Evolutionary conservation across 1,140 invertebrate species (phyloP), one percentile per base, ranked within the genome.

Genomic region (Drosophila bifasciata): DNA sequence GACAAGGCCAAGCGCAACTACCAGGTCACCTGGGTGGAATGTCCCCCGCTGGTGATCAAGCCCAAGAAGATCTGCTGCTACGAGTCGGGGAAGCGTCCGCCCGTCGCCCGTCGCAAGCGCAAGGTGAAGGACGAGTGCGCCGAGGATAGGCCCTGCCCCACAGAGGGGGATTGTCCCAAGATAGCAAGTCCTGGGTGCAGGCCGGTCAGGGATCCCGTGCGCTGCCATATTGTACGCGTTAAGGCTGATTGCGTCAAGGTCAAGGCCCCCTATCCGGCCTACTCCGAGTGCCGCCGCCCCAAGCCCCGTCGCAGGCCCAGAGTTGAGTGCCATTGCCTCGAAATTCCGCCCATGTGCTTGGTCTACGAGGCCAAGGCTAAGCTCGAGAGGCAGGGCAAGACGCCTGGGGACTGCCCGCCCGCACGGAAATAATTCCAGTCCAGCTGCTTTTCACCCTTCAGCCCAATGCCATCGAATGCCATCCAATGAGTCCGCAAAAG

Each of bases 1-100:
- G 83, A 86, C 36, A 88, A 88, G 25, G 44, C 25, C 2, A 83
- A 83, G 8, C 78, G 83, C 8, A 57, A 76, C 4, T 88, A 84
- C 40, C 83, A 89, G 49, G 60, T 88, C 5, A 88, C 84, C 28
- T 86, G 83, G 83, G 76, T 71, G 23, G 83, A 86, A 28, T 86
- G 83, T 6, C 83, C 83, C 0, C 75, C 78, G 0, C 44, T 86
- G 5, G 13, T 83, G 17, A 76, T 86, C 17, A 83, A 89, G 25
- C 83, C 83, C 5, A 89, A 73, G 19, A 88, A 88, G 43, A 80
- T 88, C 4, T 88, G 83, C 23, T 40, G 86, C 16, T 60, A 39
- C 3, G 57, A 63, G 13, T 60, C 41, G 4, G 51, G 58, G 1
- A 32, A 16, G 1, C 62, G 53, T 0, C 71, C 75, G 5, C 61